Percentiles rank a stretch among this genome's conserved stretches.
These are phyloP conservation scores for Ictalurus punctatus DNA, from an alignment of 2,113 vertebrate species.

Conservation along the genomic window DNA sequence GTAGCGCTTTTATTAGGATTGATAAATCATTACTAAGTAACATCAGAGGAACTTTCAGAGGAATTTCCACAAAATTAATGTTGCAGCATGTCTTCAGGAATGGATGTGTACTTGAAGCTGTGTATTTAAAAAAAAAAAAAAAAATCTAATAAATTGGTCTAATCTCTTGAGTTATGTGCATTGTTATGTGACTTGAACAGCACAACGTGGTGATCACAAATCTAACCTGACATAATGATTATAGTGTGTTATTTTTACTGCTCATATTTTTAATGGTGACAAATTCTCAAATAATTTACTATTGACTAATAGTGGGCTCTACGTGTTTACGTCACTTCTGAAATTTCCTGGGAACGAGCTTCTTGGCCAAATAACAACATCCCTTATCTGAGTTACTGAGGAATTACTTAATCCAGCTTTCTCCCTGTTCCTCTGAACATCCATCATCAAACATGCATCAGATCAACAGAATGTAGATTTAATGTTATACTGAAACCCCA, in stretches of 20 bases:
- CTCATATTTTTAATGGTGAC: background rate
- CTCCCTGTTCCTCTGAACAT: background rate
- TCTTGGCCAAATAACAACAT: conserved; percentile 19
- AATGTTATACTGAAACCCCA: background rate
- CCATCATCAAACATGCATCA: too few species aligned
- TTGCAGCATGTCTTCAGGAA: background rate
- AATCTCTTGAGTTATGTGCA: background rate
- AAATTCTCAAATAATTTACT: background rate
- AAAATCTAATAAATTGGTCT: background rate
- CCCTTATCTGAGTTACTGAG: background rate
- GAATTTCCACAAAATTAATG: too few species aligned
- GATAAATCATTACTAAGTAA: background rate
- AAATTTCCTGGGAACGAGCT: background rate
- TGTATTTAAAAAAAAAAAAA: background rate
- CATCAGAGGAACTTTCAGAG: background rate
- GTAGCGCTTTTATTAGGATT: background rate
- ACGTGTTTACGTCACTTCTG: conserved; percentile 2
- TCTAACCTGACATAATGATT: background rate
- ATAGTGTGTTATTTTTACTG: background rate
- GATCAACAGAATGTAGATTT: background rate
- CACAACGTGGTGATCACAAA: background rate
- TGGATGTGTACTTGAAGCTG: background rate
- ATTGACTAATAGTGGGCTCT: background rate
- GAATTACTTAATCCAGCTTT: conserved; percentile 27
- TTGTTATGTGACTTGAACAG: background rate